Evolutionary conservation across 2,888 invertebrate species (phyloP).

Genomic region (Mellilla xanthometata): DNA sequence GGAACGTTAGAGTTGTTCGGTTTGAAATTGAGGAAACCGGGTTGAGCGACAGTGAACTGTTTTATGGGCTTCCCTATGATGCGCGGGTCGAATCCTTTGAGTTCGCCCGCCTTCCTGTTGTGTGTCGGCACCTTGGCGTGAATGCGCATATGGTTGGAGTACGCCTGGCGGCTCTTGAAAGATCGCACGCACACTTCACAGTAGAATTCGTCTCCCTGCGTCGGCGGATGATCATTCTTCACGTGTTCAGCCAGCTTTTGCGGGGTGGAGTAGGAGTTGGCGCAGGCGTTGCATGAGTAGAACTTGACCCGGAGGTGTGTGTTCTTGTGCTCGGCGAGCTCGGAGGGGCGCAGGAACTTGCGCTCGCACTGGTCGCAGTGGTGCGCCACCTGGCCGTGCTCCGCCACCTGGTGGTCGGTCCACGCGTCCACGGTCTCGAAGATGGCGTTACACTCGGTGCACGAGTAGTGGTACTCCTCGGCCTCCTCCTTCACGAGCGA

Average conservation of each 20-base stretch:
- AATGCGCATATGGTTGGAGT: conserved; percentile 80
- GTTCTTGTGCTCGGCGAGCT: conserved; percentile 85
- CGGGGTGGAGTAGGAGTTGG: conserved; percentile 84
- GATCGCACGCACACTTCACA: conserved; percentile 83
- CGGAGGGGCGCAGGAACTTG: conserved; percentile 82
- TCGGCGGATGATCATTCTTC: conserved; percentile 71
- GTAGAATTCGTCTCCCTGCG: conserved; percentile 70
- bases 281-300: conserved; percentile 83
- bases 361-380: conserved; percentile 85
- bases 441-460: conserved; percentile 83
- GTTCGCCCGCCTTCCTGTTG: conserved; percentile 67
- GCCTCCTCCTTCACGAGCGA: conserved; percentile 75
- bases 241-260: conserved; percentile 83
- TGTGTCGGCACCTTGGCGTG: conserved; percentile 78
- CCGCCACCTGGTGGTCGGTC: conserved; percentile 81
- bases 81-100: conserved; percentile 66
- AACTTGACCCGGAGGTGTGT: conserved; percentile 86
- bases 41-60: conserved; percentile 61
- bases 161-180: conserved; percentile 82
- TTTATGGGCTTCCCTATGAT: conserved; percentile 72
- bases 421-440: conserved; percentile 81
- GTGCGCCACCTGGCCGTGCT: conserved; percentile 78
- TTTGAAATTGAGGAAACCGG: conserved; percentile 61
- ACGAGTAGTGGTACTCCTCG: conserved; percentile 81
- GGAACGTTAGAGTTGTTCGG: conserved; percentile 64